Evolutionary conservation across 2,797 vertebrate genomes (phyloP), one percentile per base, ranked within the genome.

Genomic region (Ambastaia sidthimunki): DNA sequence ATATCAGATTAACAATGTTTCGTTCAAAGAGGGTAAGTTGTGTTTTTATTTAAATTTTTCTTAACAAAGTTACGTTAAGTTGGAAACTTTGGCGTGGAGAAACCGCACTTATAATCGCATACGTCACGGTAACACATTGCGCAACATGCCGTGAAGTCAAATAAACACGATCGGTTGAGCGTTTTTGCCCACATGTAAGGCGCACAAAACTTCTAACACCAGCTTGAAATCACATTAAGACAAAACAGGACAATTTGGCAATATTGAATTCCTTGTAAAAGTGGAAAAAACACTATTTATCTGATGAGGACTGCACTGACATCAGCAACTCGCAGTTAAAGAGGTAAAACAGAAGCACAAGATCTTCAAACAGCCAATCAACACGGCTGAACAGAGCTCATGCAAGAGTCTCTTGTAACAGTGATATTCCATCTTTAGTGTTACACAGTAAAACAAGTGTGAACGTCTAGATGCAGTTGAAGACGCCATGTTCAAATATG

Each of bases 401-500:
- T 25, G 13, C 23, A 13, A 71, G 57, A 63, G 62, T 67, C 63
- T 62, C 50, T 62, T 78, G 76, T 78, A 78, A 78, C 76, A 78
- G 68, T 62, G 41, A 71, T 54, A 71, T 59, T 69, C 28, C 44
- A 41, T 63, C 57, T 71, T 60, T 78, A 78, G 76, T 78, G 67
- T 78, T 31, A 15, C 54, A 77, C 52, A 5, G 12, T 60, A 69
- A 69, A 69, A 48, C 48, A n/a, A 28, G 72, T n/a, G n/a, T n/a
- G 7, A 74, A 63, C 13, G 28, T 25, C 19, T 19, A 0, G 11
- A 41, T 48, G 21, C 7, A n/a, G n/a, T 11, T 13, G 47, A 48
- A 74, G 59, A 18, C 3, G 37, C 21, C 55, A 44, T 11, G 10
- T 1, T 10, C 41, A 44, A 41, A 59, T 41, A 54, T 18, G 3